Base-by-base conservation (phyloP, 2,888 invertebrate genomes). In the Pasiphila rectangulata region DNA sequence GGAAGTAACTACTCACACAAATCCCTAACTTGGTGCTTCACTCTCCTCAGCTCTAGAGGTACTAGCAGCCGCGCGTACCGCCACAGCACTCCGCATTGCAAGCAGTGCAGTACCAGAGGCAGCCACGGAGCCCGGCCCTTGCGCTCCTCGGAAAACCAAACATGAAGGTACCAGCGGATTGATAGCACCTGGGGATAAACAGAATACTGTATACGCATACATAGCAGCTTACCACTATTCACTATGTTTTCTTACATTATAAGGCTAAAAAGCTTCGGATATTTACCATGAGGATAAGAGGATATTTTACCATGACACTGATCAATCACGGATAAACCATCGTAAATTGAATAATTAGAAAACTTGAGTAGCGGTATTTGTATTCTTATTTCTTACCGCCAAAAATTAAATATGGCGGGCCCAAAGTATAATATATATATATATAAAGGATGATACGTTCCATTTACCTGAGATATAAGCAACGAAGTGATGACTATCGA, bases 11-110 rank as follows among this genome's bases (percentile, higher is more conserved):
- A 85, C 89, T 83, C 50, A 88, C 92, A 93, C 25, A 93, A 75
- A 72, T 93, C 92, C 25, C 92, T 79, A 24, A 94, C 94, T 91
- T 96, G 96, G 66, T 94, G 93, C 71, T 96, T 96, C 9, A 96
- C 96, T 55, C 93, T 91, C 42, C 93, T 81, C 57, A 96, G 79
- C 69, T 96, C 94, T 3, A 96, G 94, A 4, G 96, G 96, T 59
- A 96, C 93, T 54, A 97, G 92, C 5, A 97, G 89, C 51, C 95
- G 92, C 45, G 96, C 95, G 75, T 97, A 97, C 58, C 96, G 90
- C 94, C 92, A 96, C 51, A 92, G 80, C 15, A 94, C 93, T 9
- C 94, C 94, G 54, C 93, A 88, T 72, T 94, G 94, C 10, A 92
- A 75, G 7, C 91, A 86, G 69, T 94, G 95, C 21, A 94, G 79